Percentiles rank a stretch among this genome's conserved stretches.
These are phyloP conservation scores for Manis crassicaudata DNA, from an alignment of 2,797 vertebrate genomes.

Conservation along the genomic window DNA sequence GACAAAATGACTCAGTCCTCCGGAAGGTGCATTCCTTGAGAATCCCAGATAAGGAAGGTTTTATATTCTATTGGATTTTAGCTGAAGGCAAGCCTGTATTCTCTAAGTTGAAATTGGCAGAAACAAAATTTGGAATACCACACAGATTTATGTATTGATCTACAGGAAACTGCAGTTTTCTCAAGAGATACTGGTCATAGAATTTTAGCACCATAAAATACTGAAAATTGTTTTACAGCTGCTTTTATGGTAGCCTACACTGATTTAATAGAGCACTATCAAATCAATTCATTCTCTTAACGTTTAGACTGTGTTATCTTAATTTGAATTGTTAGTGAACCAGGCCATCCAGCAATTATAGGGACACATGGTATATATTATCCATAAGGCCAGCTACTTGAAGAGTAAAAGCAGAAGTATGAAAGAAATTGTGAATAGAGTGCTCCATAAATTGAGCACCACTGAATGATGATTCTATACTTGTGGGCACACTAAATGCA, in stretches of 20 bases:
- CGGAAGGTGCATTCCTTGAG: background rate
- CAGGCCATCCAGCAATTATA: conserved; percentile 48
- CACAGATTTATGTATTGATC: conserved; percentile 38
- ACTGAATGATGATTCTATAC: conserved; percentile 11
- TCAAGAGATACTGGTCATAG: conserved; percentile 53
- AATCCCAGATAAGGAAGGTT: background rate
- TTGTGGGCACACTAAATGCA: conserved; percentile 15
- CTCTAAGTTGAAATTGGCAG: background rate
- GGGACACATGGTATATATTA: conserved; percentile 15
- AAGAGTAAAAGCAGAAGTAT: conserved; percentile 47
- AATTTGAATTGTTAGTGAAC: conserved; percentile 70
- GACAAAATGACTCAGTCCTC: background rate
- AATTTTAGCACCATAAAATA: conserved; percentile 62
- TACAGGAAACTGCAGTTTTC: conserved; percentile 53
- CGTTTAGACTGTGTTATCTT: conserved; percentile 52
- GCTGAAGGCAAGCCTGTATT: background rate
- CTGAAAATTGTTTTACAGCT: conserved; percentile 67
- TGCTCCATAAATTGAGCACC: background rate
- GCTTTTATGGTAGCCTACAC: conserved; percentile 58
- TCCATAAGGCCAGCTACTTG: background rate
- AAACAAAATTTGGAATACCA: background rate
- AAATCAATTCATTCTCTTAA: conserved; percentile 74
- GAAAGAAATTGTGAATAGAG: background rate
- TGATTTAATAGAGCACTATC: conserved; percentile 69
- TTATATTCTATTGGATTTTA: conserved; percentile 24